A percentile compares a stretch with the other conserved stretches of the same genome.
phyloP scores from a whole-genome alignment of 1,140 invertebrate species.

The Aphelenchoides fujianensis region DNA sequence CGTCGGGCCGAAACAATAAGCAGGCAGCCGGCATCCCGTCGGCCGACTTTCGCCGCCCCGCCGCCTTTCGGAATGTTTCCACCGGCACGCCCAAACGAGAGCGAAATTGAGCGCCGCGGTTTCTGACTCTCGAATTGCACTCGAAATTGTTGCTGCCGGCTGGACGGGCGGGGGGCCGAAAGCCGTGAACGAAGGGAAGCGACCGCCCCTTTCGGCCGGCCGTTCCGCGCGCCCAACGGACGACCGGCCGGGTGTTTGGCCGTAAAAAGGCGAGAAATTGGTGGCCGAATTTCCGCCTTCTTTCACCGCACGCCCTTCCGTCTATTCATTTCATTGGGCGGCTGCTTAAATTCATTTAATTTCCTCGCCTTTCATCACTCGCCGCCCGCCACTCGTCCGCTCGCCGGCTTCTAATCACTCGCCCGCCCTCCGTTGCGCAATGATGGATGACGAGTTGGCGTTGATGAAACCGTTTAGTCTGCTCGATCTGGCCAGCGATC shows the following conservation, averaged over 20 bases:
- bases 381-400: background rate
- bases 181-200: too few relatives aligned
- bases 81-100: background rate
- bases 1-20: background rate
- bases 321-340: too few relatives aligned
- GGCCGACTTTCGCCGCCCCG: background rate
- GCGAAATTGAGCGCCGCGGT: background rate
- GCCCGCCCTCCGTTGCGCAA: too few relatives aligned
- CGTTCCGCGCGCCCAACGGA: background rate
- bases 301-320: background rate
- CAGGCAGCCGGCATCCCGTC: background rate
- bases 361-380: background rate
- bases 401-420: background rate
- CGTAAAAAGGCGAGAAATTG: background rate
- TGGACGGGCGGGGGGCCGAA: too few relatives aligned
- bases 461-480: constrained; percentile 1
- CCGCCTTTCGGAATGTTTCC: background rate
- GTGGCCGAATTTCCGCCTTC: background rate
- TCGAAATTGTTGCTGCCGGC: too few relatives aligned
- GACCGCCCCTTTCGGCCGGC: background rate
- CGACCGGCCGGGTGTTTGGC: too few relatives aligned
- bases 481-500: background rate
- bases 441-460: background rate
- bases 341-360: too few relatives aligned
- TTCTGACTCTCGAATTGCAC: background rate